A percentile compares a stretch with the other conserved stretches of the same genome.
phyloP scores from a whole-genome alignment of 2,113 vertebrate genomes.

The Electrona antarctica region DNA sequence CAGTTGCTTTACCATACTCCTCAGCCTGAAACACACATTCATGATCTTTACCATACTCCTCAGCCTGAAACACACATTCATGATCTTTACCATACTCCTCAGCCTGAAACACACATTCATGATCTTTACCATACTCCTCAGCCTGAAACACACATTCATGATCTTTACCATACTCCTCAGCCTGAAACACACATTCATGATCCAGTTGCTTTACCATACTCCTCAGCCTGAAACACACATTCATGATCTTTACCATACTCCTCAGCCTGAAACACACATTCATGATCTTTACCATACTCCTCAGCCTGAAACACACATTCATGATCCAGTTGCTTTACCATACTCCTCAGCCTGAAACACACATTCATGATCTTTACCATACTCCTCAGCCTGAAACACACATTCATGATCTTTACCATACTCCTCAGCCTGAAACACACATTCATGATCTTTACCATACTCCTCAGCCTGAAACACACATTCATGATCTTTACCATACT shows the following conservation, averaged over 20 bases:
- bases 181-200: constrained; percentile 4
- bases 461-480: neutral
- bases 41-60: neutral
- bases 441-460: neutral
- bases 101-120: constrained; percentile 4
- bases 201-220: too few relatives aligned
- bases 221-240: neutral
- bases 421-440: neutral
- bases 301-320: constrained; percentile 3
- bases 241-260: neutral
- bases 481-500: neutral
- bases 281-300: neutral
- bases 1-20: too few relatives aligned
- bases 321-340: neutral
- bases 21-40: constrained; percentile 3
- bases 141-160: constrained; percentile 4
- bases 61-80: constrained; percentile 3
- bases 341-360: constrained; percentile 2
- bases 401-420: neutral
- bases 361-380: neutral
- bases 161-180: too few relatives aligned
- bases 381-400: constrained; percentile 3
- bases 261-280: constrained; percentile 2
- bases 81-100: neutral
- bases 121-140: too few relatives aligned